Base-by-base conservation (phyloP, 2,113 vertebrate species). In the Reinhardtius hippoglossoides region DNA sequence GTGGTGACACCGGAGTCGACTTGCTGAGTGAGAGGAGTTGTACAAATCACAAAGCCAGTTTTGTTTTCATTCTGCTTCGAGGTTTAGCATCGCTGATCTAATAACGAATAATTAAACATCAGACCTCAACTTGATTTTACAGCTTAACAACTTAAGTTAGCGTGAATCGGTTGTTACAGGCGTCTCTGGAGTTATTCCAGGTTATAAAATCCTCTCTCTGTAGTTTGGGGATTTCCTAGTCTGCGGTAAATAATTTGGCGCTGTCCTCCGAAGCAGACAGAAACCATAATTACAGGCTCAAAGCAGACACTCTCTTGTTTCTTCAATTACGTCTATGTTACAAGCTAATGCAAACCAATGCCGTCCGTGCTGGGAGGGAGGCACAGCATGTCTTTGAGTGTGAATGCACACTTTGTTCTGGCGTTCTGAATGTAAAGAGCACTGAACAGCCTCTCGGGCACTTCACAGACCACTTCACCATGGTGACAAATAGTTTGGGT, bases 401-500 rank as follows among this genome's bases (percentile, higher is more conserved):
- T 87, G 69, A 91, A 84, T 62, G 61, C 59, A 20, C 44, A 37
- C 91, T 88, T 92, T 92, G 89, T 90, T 92, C 62, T 66, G 69
- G 68, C 50, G 60, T 74, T 69, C 60, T 63, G 10, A 23, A 87
- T 83, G 68, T 71, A 62, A 67, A 78, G 79, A 70, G 23, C 48
- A 13, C 10, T 14, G 12, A 42, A 31, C 67, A 69, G 71, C 58
- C 59, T 55, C 40, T 64, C 9, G 21, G 75, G 52, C n/a, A 0
- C 23, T 69, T 65, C 40, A 66, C 37, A 82, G 71, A 77, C 63
- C 74, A 60, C 44, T 23, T 50, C 15, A 24, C 62, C 23, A 16
- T 44, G 42, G 66, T 65, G 64, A 71, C 60, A 61, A 44, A 62
- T 60, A 65, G 75, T 71, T 64, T 66, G 21, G 14, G 9, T 70